phyloP scores from a whole-genome alignment of 2,888 invertebrate genomes.

The Mythimna vitellina region DNA sequence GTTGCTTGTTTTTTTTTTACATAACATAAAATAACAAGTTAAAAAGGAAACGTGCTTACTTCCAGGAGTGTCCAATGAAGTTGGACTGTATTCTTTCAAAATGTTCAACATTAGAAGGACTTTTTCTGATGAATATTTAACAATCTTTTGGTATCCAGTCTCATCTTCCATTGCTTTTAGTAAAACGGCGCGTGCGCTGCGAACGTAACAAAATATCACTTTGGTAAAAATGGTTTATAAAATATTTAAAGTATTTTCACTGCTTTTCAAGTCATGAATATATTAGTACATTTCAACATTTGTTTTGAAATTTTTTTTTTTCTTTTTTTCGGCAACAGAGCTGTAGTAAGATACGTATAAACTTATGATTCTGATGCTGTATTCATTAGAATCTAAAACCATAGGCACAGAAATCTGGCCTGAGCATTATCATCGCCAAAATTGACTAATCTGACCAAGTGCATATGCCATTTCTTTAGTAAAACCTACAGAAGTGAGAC shows the following conservation, averaged over 20 bases:
- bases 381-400: background rate
- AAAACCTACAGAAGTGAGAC: too few species aligned
- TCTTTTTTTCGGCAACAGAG: too few species aligned
- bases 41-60: conserved; percentile 61
- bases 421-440: background rate
- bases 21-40: background rate
- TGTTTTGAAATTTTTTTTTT: too few species aligned
- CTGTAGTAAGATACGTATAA: too few species aligned
- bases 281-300: background rate
- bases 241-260: background rate
- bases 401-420: background rate
- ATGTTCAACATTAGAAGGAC: conserved; percentile 91
- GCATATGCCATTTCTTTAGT: background rate
- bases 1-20: background rate
- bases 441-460: background rate
- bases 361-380: background rate
- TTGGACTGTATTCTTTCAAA: conserved; percentile 90
- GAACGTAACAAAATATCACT: background rate
- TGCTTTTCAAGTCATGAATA: background rate
- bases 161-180: conserved; percentile 85
- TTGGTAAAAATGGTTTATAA: background rate
- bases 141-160: conserved; percentile 84
- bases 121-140: conserved; percentile 92
- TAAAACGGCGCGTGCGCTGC: conserved; percentile 88
- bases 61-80: conserved; percentile 65